These are phyloP conservation scores for Morus bassanus DNA, from an alignment of 2,797 vertebrate species.

Conservation along the genomic window DNA sequence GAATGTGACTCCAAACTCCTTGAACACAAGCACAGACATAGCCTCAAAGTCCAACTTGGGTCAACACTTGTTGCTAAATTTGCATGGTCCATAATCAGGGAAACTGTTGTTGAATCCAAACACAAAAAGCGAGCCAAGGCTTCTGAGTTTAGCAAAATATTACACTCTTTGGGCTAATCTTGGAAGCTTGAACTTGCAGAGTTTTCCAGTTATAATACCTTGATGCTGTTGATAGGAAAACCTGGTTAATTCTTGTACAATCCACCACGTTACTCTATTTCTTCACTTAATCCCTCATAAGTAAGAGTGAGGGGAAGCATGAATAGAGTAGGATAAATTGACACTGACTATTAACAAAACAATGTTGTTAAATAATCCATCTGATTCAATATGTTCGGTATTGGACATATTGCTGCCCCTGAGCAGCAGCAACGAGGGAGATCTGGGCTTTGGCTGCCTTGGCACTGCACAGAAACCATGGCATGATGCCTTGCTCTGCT, in stretches of 20 bases:
- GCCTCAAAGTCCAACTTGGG: neutral
- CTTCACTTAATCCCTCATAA: neutral
- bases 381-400: neutral
- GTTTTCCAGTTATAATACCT: neutral
- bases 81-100: neutral
- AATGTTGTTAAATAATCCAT: neutral
- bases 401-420: neutral
- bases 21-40: fast-evolving
- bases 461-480: neutral
- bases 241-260: neutral
- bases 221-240: neutral
- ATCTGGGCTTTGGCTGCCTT: neutral
- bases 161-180: neutral
- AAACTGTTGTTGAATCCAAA: neutral
- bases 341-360: neutral
- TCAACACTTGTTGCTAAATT: neutral
- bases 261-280: neutral
- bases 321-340: neutral
- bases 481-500: neutral
- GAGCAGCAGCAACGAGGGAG: neutral
- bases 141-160: neutral
- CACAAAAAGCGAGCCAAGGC: fast-evolving
- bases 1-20: neutral
- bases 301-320: neutral
- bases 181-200: neutral